These are phyloP conservation scores for Gastrophysa polygoni DNA, from an alignment of 2,888 invertebrate species.

Conservation along the genomic window DNA sequence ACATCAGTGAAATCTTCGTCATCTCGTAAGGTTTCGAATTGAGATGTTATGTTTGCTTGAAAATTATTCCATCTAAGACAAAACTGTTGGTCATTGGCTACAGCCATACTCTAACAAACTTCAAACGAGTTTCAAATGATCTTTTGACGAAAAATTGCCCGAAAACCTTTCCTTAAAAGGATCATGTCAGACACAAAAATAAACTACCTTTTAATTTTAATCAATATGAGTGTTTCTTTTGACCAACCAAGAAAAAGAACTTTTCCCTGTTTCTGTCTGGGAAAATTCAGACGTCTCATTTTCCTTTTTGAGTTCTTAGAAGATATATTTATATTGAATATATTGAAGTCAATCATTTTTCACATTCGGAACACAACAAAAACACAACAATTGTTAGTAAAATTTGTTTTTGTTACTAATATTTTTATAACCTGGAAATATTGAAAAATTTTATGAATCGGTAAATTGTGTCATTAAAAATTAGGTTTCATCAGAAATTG, in stretches of 20 bases:
- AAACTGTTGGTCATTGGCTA: conserved; percentile 80
- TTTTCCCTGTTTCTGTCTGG: conserved; percentile 48
- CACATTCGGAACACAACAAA: background rate
- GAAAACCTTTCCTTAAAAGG: conserved; percentile 36
- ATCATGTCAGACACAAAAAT: conserved; percentile 52
- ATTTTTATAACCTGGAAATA: conserved; percentile 11
- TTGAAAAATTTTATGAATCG: background rate
- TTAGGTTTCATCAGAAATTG: too few species aligned
- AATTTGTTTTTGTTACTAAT: conserved; percentile 23
- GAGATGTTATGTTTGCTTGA: conserved; percentile 85
- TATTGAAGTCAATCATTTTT: background rate
- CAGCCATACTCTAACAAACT: conserved; percentile 43
- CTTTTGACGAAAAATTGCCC: conserved; percentile 39
- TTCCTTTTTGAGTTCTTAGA: conserved; percentile 3
- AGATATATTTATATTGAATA: conserved; percentile 6
- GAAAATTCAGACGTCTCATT: conserved; percentile 20
- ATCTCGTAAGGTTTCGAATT: conserved; percentile 83
- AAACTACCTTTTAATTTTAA: conserved; percentile 57
- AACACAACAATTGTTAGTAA: conserved; percentile 10
- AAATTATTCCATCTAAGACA: conserved; percentile 91
- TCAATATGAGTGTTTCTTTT: conserved; percentile 57
- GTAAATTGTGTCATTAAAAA: too few species aligned
- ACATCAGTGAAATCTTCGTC: conserved; percentile 90
- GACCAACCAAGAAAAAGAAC: conserved; percentile 58
- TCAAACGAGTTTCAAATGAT: conserved; percentile 25